Evolutionary conservation across 1,140 invertebrate genomes (phyloP).

Genomic region (Chelonus insularis): DNA sequence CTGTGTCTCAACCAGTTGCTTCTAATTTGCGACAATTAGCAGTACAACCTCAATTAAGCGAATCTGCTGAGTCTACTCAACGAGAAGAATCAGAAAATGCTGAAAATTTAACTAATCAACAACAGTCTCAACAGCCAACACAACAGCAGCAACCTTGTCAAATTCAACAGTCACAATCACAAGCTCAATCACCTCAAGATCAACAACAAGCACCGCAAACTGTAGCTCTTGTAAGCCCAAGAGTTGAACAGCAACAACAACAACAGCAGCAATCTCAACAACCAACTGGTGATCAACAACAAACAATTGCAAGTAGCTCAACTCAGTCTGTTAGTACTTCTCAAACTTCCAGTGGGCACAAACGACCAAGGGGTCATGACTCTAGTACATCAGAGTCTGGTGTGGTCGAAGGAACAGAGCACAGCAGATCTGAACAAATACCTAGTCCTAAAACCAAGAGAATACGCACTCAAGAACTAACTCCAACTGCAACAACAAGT

Average conservation of each 20-base stretch:
- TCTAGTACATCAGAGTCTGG: slow-evolving; percentile 60
- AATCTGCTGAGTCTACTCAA: slow-evolving; percentile 55
- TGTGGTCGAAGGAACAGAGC: slow-evolving; percentile 58
- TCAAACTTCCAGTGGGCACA: slow-evolving; percentile 61
- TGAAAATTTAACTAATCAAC: slow-evolving; percentile 43
- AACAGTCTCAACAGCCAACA: slow-evolving; percentile 42
- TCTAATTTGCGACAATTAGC: slow-evolving; percentile 48
- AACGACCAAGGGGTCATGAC: slow-evolving; percentile 63
- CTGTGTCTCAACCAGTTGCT: slow-evolving; percentile 41
- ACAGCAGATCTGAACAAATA: slow-evolving; percentile 49
- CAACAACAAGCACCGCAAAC: slow-evolving; percentile 63
- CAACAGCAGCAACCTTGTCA: slow-evolving; percentile 41
- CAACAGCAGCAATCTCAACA: slow-evolving; percentile 47
- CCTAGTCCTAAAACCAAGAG: slow-evolving; percentile 52
- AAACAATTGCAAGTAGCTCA: slow-evolving; percentile 63
- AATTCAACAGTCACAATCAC: slow-evolving; percentile 48
- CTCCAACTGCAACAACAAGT: slow-evolving; percentile 46
- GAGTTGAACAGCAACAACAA: slow-evolving; percentile 65
- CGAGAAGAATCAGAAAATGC: slow-evolving; percentile 58
- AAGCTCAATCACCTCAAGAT: slow-evolving; percentile 48
- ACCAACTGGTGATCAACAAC: slow-evolving; percentile 49
- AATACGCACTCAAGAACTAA: slow-evolving; percentile 46
- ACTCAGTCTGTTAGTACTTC: slow-evolving; percentile 65
- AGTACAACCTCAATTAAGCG: slow-evolving; percentile 53
- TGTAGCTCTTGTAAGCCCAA: slow-evolving; percentile 73